These are phyloP conservation scores for Pangasius macronema DNA, from an alignment of 2,797 vertebrate genomes.

Conservation along the genomic window DNA sequence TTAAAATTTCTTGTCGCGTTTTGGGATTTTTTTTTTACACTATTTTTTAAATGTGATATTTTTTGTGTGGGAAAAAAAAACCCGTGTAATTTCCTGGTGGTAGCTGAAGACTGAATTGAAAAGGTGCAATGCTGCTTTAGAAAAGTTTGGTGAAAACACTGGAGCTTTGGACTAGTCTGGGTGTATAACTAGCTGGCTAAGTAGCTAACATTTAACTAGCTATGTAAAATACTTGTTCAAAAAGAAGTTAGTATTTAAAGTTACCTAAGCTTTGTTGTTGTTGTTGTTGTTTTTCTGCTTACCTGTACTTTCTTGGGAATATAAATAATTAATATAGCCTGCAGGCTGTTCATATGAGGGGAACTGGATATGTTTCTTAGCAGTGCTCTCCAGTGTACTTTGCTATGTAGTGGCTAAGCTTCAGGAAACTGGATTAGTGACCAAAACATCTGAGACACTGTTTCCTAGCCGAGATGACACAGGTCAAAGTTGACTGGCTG, in stretches of 20 bases:
- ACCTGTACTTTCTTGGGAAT: not conserved
- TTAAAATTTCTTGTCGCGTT: not conserved
- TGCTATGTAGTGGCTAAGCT: not conserved
- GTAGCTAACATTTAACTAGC: not conserved
- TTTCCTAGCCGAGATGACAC: not conserved
- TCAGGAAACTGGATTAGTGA: not conserved
- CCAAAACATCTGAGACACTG: not conserved
- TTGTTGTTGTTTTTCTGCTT: not conserved
- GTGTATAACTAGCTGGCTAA: not conserved
- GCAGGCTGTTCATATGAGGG: not conserved
- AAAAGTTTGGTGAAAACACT: not conserved
- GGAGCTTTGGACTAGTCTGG: not conserved
- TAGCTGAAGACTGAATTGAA: not conserved
- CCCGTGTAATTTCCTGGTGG: not conserved
- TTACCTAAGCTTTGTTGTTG: not conserved
- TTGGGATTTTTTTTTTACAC: not conserved
- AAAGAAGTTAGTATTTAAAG: not conserved
- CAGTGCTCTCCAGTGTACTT: not conserved
- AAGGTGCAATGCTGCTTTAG: not conserved
- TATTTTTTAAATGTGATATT: not conserved
- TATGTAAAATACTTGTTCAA: not conserved
- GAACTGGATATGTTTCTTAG: not conserved
- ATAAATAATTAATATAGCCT: constrained; percentile 4
- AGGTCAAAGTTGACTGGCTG: not conserved
- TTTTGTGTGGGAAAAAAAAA: not conserved